phyloP scores from a whole-genome alignment of 2,797 vertebrate genomes.

The Hoplostethus atlanticus region DNA sequence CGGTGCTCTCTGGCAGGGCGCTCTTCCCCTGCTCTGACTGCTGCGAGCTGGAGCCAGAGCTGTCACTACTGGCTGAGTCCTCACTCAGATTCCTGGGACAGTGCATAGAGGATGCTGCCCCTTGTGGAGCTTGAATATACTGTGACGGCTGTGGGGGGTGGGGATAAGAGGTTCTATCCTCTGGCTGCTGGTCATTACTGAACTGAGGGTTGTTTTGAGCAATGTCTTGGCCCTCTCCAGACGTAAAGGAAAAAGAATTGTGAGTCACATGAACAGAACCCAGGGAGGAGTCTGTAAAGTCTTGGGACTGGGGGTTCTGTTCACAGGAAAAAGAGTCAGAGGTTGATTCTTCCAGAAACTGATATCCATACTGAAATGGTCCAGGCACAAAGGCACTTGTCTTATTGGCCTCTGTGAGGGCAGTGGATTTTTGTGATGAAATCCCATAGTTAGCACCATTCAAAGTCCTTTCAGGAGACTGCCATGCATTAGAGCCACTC shows the following conservation, averaged over 20 bases:
- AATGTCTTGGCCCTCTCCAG: slow-evolving; percentile 86
- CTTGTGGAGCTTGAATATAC: slow-evolving; percentile 83
- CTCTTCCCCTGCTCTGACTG: slow-evolving; percentile 84
- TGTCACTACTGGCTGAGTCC: slow-evolving; percentile 84
- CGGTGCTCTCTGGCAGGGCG: slow-evolving; percentile 87
- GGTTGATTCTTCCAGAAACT: slow-evolving; percentile 84
- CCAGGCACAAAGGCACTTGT: slow-evolving; percentile 75
- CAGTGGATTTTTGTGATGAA: slow-evolving; percentile 84
- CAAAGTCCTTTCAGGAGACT: slow-evolving; percentile 89
- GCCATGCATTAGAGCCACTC: slow-evolving; percentile 86
- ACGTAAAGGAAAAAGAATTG: slow-evolving; percentile 85
- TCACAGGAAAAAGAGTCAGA: slow-evolving; percentile 85
- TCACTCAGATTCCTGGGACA: slow-evolving; percentile 84
- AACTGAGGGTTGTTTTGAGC: slow-evolving; percentile 79
- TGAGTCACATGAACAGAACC: slow-evolving; percentile 82
- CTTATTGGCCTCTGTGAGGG: slow-evolving; percentile 86
- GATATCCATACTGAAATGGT: slow-evolving; percentile 89
- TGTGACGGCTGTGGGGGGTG: slow-evolving; percentile 74
- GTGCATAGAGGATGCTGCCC: slow-evolving; percentile 76
- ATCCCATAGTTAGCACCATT: slow-evolving; percentile 88
- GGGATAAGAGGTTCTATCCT: slow-evolving; percentile 82
- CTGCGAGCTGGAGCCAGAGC: slow-evolving; percentile 86
- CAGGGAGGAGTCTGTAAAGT: slow-evolving; percentile 82
- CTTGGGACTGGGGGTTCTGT: slow-evolving; percentile 79
- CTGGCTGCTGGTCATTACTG: slow-evolving; percentile 77